Evolutionary conservation across 2,888 invertebrate species (phyloP).

Genomic region (Leptogaster cylindrica): DNA sequence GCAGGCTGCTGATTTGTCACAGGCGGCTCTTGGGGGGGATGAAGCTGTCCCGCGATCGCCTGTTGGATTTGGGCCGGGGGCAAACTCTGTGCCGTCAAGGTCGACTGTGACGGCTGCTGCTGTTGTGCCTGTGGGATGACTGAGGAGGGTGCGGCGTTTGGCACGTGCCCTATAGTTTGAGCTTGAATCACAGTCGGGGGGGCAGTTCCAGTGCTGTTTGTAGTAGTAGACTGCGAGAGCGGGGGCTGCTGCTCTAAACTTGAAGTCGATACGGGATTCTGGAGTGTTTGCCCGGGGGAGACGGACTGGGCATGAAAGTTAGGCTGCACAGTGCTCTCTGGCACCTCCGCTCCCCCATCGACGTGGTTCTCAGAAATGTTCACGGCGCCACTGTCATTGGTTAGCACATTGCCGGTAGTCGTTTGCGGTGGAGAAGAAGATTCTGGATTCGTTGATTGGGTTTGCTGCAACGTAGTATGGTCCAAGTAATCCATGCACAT

Average conservation of each 20-base stretch:
- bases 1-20: slow-evolving; percentile 53
- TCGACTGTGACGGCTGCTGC: slow-evolving; percentile 60
- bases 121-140: slow-evolving; percentile 51
- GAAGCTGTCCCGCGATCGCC: slow-evolving; percentile 52
- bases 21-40: slow-evolving; percentile 52
- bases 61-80: slow-evolving; percentile 60
- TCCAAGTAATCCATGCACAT: slow-evolving; percentile 93
- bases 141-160: slow-evolving; percentile 59
- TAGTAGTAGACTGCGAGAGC: slow-evolving; percentile 48
- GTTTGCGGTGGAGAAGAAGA: neutral
- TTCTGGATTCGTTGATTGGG: slow-evolving; percentile 34
- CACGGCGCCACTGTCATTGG: slow-evolving; percentile 50
- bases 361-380: slow-evolving; percentile 53
- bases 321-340: slow-evolving; percentile 49
- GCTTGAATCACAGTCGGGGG: slow-evolving; percentile 60
- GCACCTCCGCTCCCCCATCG: slow-evolving; percentile 53
- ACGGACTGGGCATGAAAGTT: slow-evolving; percentile 41
- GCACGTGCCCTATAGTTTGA: slow-evolving; percentile 65
- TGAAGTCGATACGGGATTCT: slow-evolving; percentile 46
- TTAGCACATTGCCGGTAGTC: slow-evolving; percentile 26
- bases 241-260: slow-evolving; percentile 46
- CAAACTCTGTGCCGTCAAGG: slow-evolving; percentile 64
- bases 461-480: slow-evolving; percentile 70
- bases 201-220: slow-evolving; percentile 54
- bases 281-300: slow-evolving; percentile 54